phyloP scores from a whole-genome alignment of 2,888 invertebrate genomes.

The Thereva nobilitata region DNA sequence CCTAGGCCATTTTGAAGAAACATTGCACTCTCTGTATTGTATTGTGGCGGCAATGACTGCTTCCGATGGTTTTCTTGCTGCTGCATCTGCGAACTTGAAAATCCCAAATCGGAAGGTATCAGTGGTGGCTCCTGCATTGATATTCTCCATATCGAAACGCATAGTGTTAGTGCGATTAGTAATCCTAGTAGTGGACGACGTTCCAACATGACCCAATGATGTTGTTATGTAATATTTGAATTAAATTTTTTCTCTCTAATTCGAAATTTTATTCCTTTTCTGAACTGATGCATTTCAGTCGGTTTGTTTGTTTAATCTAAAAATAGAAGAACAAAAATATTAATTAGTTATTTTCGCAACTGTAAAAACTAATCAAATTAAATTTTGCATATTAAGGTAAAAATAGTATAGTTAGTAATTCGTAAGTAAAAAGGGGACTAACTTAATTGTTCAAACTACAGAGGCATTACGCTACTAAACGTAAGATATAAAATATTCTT shows the following conservation, averaged over 20 bases:
- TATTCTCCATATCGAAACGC: slow-evolving; percentile 56
- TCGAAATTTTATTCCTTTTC: slow-evolving; percentile 18
- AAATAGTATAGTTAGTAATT: too few species aligned
- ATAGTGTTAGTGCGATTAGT: slow-evolving; percentile 55
- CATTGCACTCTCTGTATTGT: slow-evolving; percentile 26
- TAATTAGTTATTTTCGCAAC: background rate
- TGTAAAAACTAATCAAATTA: too few species aligned
- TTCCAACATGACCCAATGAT: slow-evolving; percentile 52
- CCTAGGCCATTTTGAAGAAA: slow-evolving; percentile 27
- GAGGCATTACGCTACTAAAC: too few species aligned
- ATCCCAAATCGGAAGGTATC: slow-evolving; percentile 44
- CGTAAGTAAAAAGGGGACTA: too few species aligned
- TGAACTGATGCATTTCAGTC: background rate
- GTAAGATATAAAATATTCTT: too few species aligned
- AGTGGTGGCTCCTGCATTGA: slow-evolving; percentile 53
- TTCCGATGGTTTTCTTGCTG: slow-evolving; percentile 39
- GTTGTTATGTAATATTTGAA: slow-evolving; percentile 11
- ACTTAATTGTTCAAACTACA: too few species aligned
- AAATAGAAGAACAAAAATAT: background rate
- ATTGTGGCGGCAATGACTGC: slow-evolving; percentile 27
- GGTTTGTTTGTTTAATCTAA: too few species aligned
- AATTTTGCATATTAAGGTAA: too few species aligned
- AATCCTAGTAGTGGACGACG: slow-evolving; percentile 54
- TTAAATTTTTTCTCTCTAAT: slow-evolving; percentile 18
- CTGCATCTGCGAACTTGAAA: slow-evolving; percentile 39